Evolutionary conservation across 2,797 vertebrate genomes (phyloP), one percentile per base, ranked within the genome.

Genomic region (Crenichthys baileyi): DNA sequence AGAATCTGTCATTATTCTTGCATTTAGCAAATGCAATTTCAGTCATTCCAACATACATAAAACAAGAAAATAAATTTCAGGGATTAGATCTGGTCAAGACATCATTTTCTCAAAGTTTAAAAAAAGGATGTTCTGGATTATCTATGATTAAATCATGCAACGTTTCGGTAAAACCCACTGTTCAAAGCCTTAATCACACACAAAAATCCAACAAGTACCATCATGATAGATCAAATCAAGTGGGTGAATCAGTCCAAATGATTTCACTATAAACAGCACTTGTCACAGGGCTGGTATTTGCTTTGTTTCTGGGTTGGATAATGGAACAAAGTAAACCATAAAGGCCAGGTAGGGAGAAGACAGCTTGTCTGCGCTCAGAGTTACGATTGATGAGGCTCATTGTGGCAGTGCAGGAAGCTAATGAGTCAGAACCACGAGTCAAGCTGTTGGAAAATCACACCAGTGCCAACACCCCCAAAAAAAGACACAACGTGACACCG

Each of bases 381-480:
- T 85, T 90, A 88, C 83, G 83, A 92, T 92, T 92, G 93, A 94
- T 92, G 89, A 87, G 85, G 90, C 91, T 90, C 90, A 90, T 91
- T 93, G 89, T 91, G 86, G 93, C 90, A 86, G 90, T 24, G 85
- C 94, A 93, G 86, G 91, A 89, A 94, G 89, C 92, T 95, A 95
- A 95, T 95, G 94, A 95, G 91, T 94, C 93, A 94, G 94, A 95
- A 95, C 94, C 92, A 88, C 86, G 82, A 95, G 91, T 94, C 94
- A 95, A 95, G 94, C 93, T 95, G 94, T 95, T 84, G 90, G 88
- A 89, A 92, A 93, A 93, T 94, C 91, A 87, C 83, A 53, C 44
- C 65, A 61, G 75, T 72, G 9, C 67, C 55, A 72, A 71, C 80
- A 50, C 75, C 39, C 58, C 75, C 72, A 20, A 83, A 87, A 83